Conservation (phyloP, 92 coral and sea anemone species). For the Epizoanthus scotinus region DNA sequence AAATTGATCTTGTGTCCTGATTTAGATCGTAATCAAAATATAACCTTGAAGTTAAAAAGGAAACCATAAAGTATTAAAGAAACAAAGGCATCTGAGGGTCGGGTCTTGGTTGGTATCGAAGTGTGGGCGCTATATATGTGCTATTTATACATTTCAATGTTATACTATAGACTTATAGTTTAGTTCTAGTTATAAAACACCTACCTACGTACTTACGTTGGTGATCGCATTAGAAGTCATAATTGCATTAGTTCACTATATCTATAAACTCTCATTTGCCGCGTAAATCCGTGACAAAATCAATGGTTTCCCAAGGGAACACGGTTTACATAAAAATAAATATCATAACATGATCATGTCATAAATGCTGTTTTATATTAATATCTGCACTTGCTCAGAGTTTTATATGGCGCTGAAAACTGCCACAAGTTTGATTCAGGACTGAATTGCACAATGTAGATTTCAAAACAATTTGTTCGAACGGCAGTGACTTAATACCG, state of each 20-base stretch:
- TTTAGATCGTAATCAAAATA: slow-evolving; percentile 7
- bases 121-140: not conserved
- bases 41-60: slow-evolving; percentile 14
- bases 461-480: no score
- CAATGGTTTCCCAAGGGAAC: not conserved
- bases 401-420: no score
- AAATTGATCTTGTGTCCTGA: no score
- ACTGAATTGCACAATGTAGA: no score
- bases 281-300: slow-evolving; percentile 10
- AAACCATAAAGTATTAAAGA: not conserved
- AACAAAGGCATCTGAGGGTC: not conserved
- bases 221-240: no score
- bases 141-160: slow-evolving; percentile 27
- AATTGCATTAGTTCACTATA: not conserved
- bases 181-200: not conserved
- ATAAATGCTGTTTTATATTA: no score
- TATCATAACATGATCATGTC: not conserved
- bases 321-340: not conserved
- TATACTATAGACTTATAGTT: not conserved
- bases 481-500: no score
- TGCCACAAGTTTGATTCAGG: no score
- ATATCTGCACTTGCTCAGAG: no score
- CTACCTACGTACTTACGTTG: no score
- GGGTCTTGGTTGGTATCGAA: not conserved
- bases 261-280: slow-evolving; percentile 1